Evolutionary conservation across 1,140 invertebrate genomes (phyloP).

Genomic region (Cryptotermes secundus): DNA sequence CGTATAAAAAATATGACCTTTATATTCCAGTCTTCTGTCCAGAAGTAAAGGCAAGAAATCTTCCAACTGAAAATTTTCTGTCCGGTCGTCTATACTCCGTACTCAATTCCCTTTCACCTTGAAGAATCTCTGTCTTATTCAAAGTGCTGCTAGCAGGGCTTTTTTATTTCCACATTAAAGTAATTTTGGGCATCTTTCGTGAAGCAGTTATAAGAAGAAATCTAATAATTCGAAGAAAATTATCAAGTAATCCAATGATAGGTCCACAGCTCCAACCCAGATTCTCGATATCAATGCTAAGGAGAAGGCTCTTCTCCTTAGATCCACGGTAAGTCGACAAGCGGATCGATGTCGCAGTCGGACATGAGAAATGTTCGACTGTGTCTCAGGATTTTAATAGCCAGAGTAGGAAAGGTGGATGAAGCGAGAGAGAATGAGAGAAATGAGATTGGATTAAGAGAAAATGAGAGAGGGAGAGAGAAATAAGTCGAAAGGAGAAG

Average conservation of each 20-base stretch:
- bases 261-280: background rate
- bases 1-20: too few species aligned
- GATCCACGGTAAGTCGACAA: background rate
- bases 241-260: slow-evolving; percentile 4
- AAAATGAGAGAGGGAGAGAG: background rate
- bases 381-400: background rate
- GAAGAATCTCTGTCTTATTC: background rate
- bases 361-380: background rate
- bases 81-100: too few species aligned
- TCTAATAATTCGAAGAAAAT: slow-evolving; percentile 1
- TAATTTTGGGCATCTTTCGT: background rate
- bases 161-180: background rate
- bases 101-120: background rate
- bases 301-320: background rate
- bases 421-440: background rate
- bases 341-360: background rate
- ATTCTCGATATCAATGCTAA: background rate
- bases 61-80: too few species aligned
- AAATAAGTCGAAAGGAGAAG: background rate
- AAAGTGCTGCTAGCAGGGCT: background rate
- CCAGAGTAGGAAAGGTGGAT: background rate
- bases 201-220: background rate
- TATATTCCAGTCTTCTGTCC: too few species aligned
- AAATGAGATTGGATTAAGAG: slow-evolving; percentile 6
- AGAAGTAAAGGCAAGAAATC: too few species aligned